phyloP scores from a whole-genome alignment of 1,140 invertebrate genomes.

The roundworm (Caenorhabditis elegans) region WBcel235 BX284606.5:9999501-10000000 shows the following conservation, averaged over 20 bases:
- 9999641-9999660: slow-evolving; percentile 9
- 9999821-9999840: background rate
- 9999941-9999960: slow-evolving; percentile 2
- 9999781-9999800: background rate
- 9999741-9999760: slow-evolving; percentile 15
- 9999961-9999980: background rate
- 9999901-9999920: slow-evolving; percentile 26
- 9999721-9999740: slow-evolving; percentile 7
- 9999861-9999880: slow-evolving; percentile 30
- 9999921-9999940: slow-evolving; percentile 1
- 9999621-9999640: background rate
- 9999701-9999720: slow-evolving; percentile 18
- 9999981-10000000: background rate
- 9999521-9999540: background rate
- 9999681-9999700: slow-evolving; percentile 21
- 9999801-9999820: background rate
- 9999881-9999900: slow-evolving; percentile 33
- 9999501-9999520: background rate
- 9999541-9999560: background rate
- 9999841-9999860: background rate
- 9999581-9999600: background rate
- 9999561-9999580: background rate
- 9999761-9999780: background rate
- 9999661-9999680: slow-evolving; percentile 15
- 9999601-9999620: background rate